phyloP scores from a whole-genome alignment of 1,140 invertebrate species.

The Sarcophaga bullata region DNA sequence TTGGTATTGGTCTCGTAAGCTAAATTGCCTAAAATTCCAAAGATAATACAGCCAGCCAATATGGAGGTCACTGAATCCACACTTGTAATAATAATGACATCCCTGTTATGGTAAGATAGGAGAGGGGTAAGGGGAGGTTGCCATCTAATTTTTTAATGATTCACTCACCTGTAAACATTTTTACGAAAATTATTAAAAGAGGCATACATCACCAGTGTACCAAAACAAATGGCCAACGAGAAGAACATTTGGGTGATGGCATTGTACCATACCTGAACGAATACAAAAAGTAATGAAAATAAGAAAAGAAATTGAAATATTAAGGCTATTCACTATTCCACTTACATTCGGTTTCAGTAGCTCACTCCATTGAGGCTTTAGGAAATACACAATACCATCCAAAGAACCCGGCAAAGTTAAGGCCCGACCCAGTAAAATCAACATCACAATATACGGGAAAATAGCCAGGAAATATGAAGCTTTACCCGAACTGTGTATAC shows the following conservation, averaged over 20 bases:
- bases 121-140: neutral
- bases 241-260: slow-evolving; percentile 89
- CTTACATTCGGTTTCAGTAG: slow-evolving; percentile 70
- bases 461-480: slow-evolving; percentile 78
- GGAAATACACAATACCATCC: slow-evolving; percentile 80
- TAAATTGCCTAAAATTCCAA: slow-evolving; percentile 83
- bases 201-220: slow-evolving; percentile 82
- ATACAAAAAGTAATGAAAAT: slow-evolving; percentile 45
- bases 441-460: slow-evolving; percentile 79
- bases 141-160: neutral
- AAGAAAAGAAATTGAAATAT: neutral
- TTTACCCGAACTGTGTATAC: slow-evolving; percentile 74
- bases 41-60: slow-evolving; percentile 87
- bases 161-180: slow-evolving; percentile 79
- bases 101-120: slow-evolving; percentile 69
- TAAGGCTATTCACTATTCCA: neutral
- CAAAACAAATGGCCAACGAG: slow-evolving; percentile 83
- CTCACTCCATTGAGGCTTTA: slow-evolving; percentile 76
- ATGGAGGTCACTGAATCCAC: slow-evolving; percentile 85
- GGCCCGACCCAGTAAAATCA: slow-evolving; percentile 73
- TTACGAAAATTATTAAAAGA: slow-evolving; percentile 86
- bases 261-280: slow-evolving; percentile 83
- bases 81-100: slow-evolving; percentile 80
- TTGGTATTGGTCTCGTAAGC: slow-evolving; percentile 72
- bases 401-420: slow-evolving; percentile 79